Percentiles rank a stretch among this genome's conserved stretches.
These are phyloP conservation scores for Cantharis rustica DNA, from an alignment of 2,888 invertebrate genomes.

Conservation along the genomic window DNA sequence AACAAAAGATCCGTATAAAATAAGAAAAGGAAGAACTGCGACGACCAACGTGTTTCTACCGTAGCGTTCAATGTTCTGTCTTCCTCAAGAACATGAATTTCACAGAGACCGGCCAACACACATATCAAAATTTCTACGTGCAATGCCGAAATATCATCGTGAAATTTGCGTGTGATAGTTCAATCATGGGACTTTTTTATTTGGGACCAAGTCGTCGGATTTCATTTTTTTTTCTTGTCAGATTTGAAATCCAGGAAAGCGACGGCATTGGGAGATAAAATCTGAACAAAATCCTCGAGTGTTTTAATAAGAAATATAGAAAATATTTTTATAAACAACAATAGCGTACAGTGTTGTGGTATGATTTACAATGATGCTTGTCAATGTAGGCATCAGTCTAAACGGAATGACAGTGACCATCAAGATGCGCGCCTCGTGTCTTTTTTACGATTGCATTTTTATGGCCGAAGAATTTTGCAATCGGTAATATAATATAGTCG, in stretches of 20 bases:
- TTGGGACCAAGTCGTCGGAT: background rate
- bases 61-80: conserved; percentile 20
- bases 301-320: background rate
- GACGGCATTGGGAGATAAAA: no score
- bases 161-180: background rate
- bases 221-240: no score
- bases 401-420: conserved; percentile 32
- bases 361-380: conserved; percentile 39
- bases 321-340: conserved; percentile 21
- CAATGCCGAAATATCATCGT: background rate
- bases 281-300: background rate
- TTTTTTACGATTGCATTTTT: conserved; percentile 33
- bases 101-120: conserved; percentile 9
- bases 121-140: background rate
- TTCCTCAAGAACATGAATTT: conserved; percentile 16
- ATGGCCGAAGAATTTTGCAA: conserved; percentile 28
- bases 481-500: conserved; percentile 17
- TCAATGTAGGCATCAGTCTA: conserved; percentile 36
- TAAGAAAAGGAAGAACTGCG: conserved; percentile 27
- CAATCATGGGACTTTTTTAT: background rate
- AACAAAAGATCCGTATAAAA: conserved; percentile 35
- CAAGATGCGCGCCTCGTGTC: conserved; percentile 38
- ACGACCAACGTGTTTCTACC: conserved; percentile 18
- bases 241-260: background rate
- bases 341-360: conserved; percentile 27